Conservation (phyloP, 2,113 vertebrate genomes). For the Petaurus breviceps region DNA sequence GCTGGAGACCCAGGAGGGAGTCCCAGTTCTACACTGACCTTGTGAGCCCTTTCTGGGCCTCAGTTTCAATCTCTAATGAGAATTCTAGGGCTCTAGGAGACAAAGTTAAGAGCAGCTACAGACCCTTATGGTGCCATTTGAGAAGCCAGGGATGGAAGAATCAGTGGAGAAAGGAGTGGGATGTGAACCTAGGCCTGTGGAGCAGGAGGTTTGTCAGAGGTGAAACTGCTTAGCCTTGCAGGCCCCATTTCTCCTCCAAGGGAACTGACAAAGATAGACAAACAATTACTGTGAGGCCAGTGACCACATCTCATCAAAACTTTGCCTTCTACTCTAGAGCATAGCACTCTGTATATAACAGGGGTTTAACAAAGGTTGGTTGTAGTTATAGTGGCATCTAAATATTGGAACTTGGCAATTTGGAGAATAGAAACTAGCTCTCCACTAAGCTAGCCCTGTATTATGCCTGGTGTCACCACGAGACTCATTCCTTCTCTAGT, state of each 20-base stretch:
- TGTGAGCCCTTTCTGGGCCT: neutral
- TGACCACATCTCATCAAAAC: neutral
- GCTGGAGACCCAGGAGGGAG: neutral
- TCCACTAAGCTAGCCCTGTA: neutral
- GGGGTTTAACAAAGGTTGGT: neutral
- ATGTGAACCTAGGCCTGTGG: neutral
- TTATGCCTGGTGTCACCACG: neutral
- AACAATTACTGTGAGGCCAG: neutral
- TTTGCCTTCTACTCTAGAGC: neutral
- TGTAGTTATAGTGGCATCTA: neutral
- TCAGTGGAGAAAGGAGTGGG: neutral
- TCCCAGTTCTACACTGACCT: neutral
- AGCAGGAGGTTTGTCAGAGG: neutral
- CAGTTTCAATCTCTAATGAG: neutral
- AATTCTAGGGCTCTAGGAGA: neutral
- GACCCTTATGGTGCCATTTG: neutral
- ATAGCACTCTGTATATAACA: neutral
- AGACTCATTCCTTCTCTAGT: neutral
- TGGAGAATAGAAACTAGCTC: neutral
- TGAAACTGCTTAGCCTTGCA: neutral
- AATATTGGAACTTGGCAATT: neutral
- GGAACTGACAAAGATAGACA: neutral
- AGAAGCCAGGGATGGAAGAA: neutral
- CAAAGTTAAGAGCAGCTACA: accelerated
- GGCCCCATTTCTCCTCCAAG: neutral